These are phyloP conservation scores for Calyptommatus sinebrachiatus DNA, from an alignment of 2,113 vertebrate genomes.

Conservation along the genomic window DNA sequence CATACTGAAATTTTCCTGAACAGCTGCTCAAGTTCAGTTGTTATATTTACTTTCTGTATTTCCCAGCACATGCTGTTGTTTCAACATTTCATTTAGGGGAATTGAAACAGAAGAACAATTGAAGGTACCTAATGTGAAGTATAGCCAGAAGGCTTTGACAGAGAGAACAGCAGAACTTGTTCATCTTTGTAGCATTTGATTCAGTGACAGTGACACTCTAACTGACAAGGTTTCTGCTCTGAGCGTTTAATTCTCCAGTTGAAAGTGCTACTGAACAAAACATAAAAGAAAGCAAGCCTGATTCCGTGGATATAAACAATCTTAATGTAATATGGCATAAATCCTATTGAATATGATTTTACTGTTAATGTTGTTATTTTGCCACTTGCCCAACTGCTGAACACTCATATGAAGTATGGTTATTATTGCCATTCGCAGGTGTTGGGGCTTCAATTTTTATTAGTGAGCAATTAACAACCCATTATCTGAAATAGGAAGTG, in stretches of 20 bases:
- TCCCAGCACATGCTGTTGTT: conserved; percentile 60
- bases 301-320: conserved; percentile 40
- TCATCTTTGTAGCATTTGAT: conserved; percentile 69
- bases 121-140: conserved; percentile 74
- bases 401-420: conserved; percentile 13
- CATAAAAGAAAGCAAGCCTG: conserved; percentile 53
- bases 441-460: conserved; percentile 35
- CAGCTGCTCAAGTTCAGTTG: conserved; percentile 59
- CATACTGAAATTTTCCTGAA: conserved; percentile 52
- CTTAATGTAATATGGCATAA: conserved; percentile 54
- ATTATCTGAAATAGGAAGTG: not conserved
- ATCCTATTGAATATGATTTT: conserved; percentile 8
- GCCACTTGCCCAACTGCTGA: not conserved
- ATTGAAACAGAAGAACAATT: conserved; percentile 75
- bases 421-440: conserved; percentile 13
- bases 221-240: conserved; percentile 72
- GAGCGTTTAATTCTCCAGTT: conserved; percentile 71
- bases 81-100: conserved; percentile 76
- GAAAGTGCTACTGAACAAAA: conserved; percentile 64
- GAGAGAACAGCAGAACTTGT: conserved; percentile 73
- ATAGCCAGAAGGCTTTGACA: conserved; percentile 72
- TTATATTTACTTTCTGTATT: conserved; percentile 68
- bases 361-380: conserved; percentile 53
- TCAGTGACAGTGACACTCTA: conserved; percentile 66
- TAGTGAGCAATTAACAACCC: conserved; percentile 21